Percentiles rank a stretch among this genome's conserved stretches.
Evolutionary conservation across 2,797 vertebrate species (phyloP).

Genomic region (Odontamblyopus lacepedii): DNA sequence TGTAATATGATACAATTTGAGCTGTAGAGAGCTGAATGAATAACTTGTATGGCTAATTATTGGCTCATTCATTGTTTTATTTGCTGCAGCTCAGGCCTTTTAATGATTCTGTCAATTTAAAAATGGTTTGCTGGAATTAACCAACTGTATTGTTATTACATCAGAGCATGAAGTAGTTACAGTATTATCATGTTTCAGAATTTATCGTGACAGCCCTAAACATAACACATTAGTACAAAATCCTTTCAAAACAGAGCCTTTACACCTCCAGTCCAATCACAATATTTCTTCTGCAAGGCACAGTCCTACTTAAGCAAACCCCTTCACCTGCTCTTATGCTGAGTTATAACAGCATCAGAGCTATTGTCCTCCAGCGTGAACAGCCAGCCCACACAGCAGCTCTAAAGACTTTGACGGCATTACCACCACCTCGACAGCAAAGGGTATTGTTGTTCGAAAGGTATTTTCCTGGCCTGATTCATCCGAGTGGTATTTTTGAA

Average conservation of each 20-base stretch:
- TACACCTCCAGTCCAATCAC: not conserved
- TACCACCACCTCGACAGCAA: constrained; percentile 10
- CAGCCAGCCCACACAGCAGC: not conserved
- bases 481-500: constrained; percentile 16
- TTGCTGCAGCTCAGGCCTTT: no score
- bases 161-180: no score
- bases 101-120: no score
- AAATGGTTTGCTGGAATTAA: no score
- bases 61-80: no score
- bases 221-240: no score
- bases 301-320: not conserved
- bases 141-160: no score
- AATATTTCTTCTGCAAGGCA: not conserved
- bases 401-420: constrained; percentile 9
- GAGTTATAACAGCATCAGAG: not conserved
- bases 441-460: constrained; percentile 2
- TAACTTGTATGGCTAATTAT: no score
- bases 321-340: not conserved
- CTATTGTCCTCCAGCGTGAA: constrained; percentile 1
- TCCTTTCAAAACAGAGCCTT: not conserved
- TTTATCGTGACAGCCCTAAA: no score
- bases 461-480: constrained; percentile 17
- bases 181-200: no score
- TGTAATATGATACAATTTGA: no score
- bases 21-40: no score